Percentiles rank a stretch among this genome's conserved stretches.
These are phyloP conservation scores for Temnopleurus reevesii DNA, from an alignment of 53 echinoderm and acorn worm species.

Conservation along the genomic window DNA sequence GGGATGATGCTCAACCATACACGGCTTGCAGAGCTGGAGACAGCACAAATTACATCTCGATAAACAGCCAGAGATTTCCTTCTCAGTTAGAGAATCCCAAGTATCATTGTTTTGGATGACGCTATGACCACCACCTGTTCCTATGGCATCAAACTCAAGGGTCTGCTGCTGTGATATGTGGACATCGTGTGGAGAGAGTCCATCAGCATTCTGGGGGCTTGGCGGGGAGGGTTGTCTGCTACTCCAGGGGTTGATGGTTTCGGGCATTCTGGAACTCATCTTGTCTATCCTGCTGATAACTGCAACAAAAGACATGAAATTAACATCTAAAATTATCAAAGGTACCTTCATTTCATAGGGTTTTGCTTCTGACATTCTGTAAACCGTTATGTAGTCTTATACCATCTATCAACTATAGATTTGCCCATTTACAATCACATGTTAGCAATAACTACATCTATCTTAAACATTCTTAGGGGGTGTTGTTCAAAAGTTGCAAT, in stretches of 20 bases:
- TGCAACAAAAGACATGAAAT: background rate
- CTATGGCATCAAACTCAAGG: constrained; percentile 34
- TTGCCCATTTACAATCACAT: too few species aligned
- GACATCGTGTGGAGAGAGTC: background rate
- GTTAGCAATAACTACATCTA: too few species aligned
- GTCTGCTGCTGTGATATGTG: constrained; percentile 22
- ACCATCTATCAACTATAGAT: too few species aligned
- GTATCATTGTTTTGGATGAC: background rate
- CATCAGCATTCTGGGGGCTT: background rate
- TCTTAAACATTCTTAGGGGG: too few species aligned
- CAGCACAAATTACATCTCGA: background rate
- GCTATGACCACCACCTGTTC: background rate
- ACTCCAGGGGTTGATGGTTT: constrained; percentile 47
- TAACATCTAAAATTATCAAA: too few species aligned
- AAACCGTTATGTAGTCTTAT: too few species aligned
- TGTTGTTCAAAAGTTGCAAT: too few species aligned
- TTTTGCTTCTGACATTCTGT: too few species aligned
- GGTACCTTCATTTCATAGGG: too few species aligned
- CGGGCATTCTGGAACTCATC: constrained; percentile 17
- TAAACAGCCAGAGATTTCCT: background rate
- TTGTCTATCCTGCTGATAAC: background rate
- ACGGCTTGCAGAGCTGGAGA: constrained; percentile 58
- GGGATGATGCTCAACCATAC: constrained; percentile 65
- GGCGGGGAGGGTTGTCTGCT: constrained; percentile 23
- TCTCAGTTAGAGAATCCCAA: background rate